These are phyloP conservation scores for Gadus macrocephalus DNA, from an alignment of 2,113 vertebrate species.

Conservation along the genomic window DNA sequence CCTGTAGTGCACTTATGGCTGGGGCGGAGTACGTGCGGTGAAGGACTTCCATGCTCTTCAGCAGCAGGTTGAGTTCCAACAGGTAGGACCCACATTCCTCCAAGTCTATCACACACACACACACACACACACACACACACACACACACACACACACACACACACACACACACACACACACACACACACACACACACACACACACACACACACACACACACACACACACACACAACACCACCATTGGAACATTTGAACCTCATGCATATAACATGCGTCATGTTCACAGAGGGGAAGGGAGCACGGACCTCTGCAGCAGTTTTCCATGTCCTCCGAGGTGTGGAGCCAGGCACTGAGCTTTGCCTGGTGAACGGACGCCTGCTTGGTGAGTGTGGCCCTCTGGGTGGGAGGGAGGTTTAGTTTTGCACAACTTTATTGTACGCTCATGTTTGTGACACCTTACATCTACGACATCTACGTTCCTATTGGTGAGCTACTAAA, in stretches of 20 bases:
- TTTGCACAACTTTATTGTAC: too few relatives aligned
- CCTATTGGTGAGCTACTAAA: too few relatives aligned
- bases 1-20: constrained; percentile 72
- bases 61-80: constrained; percentile 85
- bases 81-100: constrained; percentile 82
- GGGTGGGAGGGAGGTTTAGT: constrained; percentile 4
- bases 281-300: neutral
- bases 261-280: neutral
- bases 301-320: constrained; percentile 87
- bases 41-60: constrained; percentile 91
- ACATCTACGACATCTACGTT: too few relatives aligned
- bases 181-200: constrained; percentile 69
- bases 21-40: constrained; percentile 88
- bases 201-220: neutral
- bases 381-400: constrained; percentile 78
- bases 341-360: constrained; percentile 82
- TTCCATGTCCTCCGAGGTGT: constrained; percentile 90
- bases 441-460: too few relatives aligned
- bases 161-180: constrained; percentile 74
- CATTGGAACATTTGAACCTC: neutral
- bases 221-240: too few relatives aligned
- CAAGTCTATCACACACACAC: constrained; percentile 70
- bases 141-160: neutral
- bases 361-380: constrained; percentile 80
- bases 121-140: neutral